phyloP scores from a whole-genome alignment of 2,888 invertebrate species.

The Megalurothrips usitatus region DNA sequence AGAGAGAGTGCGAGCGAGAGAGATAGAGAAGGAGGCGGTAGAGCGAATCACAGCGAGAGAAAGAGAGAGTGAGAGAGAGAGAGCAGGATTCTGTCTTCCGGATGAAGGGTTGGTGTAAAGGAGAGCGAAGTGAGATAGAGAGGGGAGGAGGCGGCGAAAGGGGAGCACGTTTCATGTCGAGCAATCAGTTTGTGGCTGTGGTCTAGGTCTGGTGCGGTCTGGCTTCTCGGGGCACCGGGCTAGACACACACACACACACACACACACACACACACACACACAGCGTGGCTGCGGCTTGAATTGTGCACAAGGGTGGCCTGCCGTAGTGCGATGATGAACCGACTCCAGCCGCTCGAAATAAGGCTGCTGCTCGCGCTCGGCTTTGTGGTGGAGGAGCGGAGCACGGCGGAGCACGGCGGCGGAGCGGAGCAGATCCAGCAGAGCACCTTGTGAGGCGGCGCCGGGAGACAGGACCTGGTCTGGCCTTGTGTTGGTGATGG shows the following conservation, averaged over 20 bases:
- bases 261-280: too few species aligned
- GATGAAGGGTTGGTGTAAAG: too few species aligned
- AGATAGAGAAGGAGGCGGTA: not conserved
- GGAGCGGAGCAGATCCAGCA: not conserved
- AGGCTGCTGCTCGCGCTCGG: not conserved
- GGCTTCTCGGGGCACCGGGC: not conserved
- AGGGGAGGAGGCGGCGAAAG: not conserved
- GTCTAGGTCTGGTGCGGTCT: not conserved
- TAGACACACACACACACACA: too few species aligned
- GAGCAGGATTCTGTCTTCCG: too few species aligned
- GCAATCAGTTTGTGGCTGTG: not conserved
- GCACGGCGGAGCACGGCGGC: not conserved
- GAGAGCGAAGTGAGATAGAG: not conserved
- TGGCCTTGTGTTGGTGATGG: not conserved
- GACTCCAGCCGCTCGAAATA: too few species aligned
- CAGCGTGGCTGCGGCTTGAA: too few species aligned
- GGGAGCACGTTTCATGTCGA: not conserved
- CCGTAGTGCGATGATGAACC: too few species aligned
- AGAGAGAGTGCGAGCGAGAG: not conserved
- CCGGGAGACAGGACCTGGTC: not conserved
- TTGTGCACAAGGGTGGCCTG: too few species aligned
- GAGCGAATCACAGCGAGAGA: too few species aligned
- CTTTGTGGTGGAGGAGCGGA: not conserved
- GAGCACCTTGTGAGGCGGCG: too few species aligned
- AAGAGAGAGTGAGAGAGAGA: too few species aligned